Base-by-base conservation (phyloP, 2,797 vertebrate species). In the Tragelaphus oryx region DNA sequence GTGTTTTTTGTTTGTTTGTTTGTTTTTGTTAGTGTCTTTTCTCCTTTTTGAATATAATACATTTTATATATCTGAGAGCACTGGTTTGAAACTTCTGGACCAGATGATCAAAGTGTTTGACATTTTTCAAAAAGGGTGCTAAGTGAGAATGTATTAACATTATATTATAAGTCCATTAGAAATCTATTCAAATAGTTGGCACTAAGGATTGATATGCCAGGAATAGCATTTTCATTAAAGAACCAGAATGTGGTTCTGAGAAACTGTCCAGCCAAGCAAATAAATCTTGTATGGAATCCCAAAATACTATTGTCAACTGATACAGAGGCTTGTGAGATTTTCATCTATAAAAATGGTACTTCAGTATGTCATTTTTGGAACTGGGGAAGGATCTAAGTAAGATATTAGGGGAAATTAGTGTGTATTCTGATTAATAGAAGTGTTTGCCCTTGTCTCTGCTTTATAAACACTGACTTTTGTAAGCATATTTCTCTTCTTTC, bases 141-240 rank as follows among this genome's bases (percentile, higher is more conserved):
- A 84, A 78, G 30, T 75, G 65, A 82, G 11, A 91, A 62, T 71
- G 46, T 50, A 41, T 59, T 50, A 90, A 71, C 28, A 41, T 95
- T 65, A 68, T 68, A 78, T 57, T 89, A 82, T 37, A 86, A 46
- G 9, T 83, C 33, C 57, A 76, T 52, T 75, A 60, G 28, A 80
- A 93, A 74, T 78, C 18, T 79, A 54, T 26, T 71, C 54, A 87
- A 50, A 57, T 87, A 52, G 10, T 76, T 96, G 81, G 16, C 24
- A 41, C 2, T 85, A 37, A 1, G 24, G 8, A 57, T 96, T 91
- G 28, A 75, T 83, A 86, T 91, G 7, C 22, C 11, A 78, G 60
- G 14, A 95, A 74, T 18, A 86, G 18, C 44, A 89, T 94, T 95
- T 95, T 91, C 44, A 75, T 89, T 87, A 89, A 93, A 93, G 28